These are phyloP conservation scores for Ceyx melanurus DNA, from an alignment of 2,113 vertebrate species.

Conservation along the genomic window DNA sequence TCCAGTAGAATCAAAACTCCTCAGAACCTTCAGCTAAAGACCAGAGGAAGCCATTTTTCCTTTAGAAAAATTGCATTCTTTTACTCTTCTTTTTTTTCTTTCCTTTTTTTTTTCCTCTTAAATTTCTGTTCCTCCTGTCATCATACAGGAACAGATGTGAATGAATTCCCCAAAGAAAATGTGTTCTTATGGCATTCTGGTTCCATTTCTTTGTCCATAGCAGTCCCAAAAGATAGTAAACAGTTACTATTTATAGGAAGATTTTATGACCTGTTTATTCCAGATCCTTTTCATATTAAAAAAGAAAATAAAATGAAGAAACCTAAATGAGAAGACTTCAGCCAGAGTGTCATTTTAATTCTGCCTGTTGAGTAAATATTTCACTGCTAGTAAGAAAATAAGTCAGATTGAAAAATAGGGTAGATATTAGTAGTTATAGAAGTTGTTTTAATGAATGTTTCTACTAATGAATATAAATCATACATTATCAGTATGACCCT, in stretches of 20 bases:
- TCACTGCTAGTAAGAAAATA: not conserved
- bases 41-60: not conserved
- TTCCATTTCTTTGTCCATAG: not conserved
- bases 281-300: not conserved
- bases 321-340: not conserved
- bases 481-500: not conserved
- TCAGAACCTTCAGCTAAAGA: not conserved
- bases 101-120: not conserved
- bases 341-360: not conserved
- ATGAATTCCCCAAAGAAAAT: conserved; percentile 43
- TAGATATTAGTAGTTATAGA: not conserved
- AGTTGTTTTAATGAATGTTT: not conserved
- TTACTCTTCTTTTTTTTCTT: not conserved
- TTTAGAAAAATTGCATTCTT: not conserved
- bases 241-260: not conserved
- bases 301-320: not conserved
- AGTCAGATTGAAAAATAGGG: not conserved
- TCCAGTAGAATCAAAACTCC: not conserved
- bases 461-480: not conserved
- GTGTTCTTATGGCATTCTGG: not conserved
- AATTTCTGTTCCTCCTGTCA: not conserved
- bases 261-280: not conserved
- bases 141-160: conserved; percentile 23
- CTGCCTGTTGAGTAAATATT: not conserved
- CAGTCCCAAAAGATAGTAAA: not conserved